phyloP scores from a whole-genome alignment of 2,797 vertebrate species.

The Manis pentadactyla region DNA sequence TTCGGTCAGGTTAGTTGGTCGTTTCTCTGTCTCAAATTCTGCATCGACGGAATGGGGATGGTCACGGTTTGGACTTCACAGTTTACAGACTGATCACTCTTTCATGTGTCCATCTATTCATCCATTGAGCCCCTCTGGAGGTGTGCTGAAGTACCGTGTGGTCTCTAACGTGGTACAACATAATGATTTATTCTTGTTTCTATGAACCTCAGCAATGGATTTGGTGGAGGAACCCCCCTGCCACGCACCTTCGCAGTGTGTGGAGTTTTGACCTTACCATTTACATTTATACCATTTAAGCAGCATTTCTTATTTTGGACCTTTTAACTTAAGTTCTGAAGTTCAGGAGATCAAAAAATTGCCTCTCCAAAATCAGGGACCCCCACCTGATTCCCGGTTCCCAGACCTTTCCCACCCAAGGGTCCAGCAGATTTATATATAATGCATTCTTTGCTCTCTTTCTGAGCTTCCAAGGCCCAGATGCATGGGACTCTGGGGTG shows the following conservation, averaged over 20 bases:
- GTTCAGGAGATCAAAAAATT: constrained; percentile 17
- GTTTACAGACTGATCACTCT: too few relatives aligned
- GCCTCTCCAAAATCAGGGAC: background rate
- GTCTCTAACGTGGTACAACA: too few relatives aligned
- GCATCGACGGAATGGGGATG: background rate
- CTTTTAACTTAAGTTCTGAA: background rate
- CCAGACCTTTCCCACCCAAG: background rate
- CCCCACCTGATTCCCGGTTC: background rate
- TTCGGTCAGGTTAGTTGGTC: background rate
- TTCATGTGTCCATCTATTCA: too few relatives aligned
- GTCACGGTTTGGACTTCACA: background rate
- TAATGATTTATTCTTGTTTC: too few relatives aligned
- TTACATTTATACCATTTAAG: background rate
- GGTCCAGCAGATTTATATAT: background rate
- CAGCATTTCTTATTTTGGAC: background rate
- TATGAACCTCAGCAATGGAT: background rate
- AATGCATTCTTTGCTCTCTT: background rate
- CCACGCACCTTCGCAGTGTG: background rate
- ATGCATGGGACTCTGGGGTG: background rate
- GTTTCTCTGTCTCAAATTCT: background rate
- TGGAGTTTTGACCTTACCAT: background rate
- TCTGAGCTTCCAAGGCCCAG: background rate
- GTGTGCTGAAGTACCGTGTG: too few relatives aligned
- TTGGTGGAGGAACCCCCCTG: background rate
- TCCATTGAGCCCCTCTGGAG: too few relatives aligned